Base-by-base conservation (phyloP, 1,140 invertebrate genomes). In the Anastatus disparis region DNA sequence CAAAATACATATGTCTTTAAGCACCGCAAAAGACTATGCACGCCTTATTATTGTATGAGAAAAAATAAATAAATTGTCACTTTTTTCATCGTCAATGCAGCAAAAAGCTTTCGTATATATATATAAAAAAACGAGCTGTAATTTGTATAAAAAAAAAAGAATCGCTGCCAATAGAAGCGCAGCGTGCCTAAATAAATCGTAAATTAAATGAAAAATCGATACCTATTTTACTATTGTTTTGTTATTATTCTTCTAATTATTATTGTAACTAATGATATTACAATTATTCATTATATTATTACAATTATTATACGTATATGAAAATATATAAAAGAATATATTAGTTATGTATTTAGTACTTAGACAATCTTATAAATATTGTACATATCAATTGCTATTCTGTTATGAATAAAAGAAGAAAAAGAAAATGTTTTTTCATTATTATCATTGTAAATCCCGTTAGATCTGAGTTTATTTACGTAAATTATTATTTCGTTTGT, bases 321-420 rank as follows among this genome's bases (percentile, higher is more conserved):
- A 22, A 68, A 46, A 68, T 63, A 29, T 69, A 61, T 27, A 62
- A 59, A 64, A 48, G n/a, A 22, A 73, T 72, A 65, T 79, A 74
- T 63, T 77, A 76, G 71, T 72, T 70, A 69, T 68, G 56, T 67
- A 56, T 42, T 75, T 80, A 80, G 76, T 46, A 53, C 26, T 26
- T 81, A 78, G 76, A 48, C 44, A 29, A 73, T 76, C 74, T 80
- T 79, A 81, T 80, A 82, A 76, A 82, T 81, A 81, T 75, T 82
- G 80, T 82, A 82, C 80, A 82, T 82, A 82, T 82, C 80, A 81
- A 78, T 76, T 74, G 73, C 73, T 82, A 81, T 81, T 80, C 78
- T 82, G 78, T 81, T 82, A 81, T 74, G 58, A 82, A 82, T 82
- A 82, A 82, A 82, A 62, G 13, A 29, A 71, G 40, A 53, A 70